phyloP scores from a whole-genome alignment of 2,113 vertebrate species.

The Heliornis fulica region DNA sequence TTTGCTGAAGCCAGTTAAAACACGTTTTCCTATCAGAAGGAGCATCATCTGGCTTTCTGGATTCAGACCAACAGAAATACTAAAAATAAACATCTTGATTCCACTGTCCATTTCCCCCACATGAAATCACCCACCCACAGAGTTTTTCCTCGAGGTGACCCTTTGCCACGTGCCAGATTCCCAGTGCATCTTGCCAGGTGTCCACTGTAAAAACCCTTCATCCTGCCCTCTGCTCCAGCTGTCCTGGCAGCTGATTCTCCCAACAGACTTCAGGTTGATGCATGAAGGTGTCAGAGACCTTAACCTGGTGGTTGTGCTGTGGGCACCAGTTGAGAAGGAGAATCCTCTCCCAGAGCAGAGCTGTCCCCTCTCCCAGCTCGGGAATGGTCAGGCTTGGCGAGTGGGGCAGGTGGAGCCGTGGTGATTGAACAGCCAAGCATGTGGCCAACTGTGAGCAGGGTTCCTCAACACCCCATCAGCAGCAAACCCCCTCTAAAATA shows the following conservation, averaged over 20 bases:
- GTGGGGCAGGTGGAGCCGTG: not conserved
- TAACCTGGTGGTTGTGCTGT: rapidly evolving
- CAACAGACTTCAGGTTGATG: not conserved
- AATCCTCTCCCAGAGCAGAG: not conserved
- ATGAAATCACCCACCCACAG: not conserved
- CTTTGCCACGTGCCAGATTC: not conserved
- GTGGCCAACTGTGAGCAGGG: not conserved
- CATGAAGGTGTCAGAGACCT: no score
- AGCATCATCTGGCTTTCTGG: constrained; percentile 1
- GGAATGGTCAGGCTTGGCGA: not conserved
- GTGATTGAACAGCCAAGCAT: not conserved
- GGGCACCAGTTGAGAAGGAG: not conserved
- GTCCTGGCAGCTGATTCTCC: not conserved
- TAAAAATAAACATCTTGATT: not conserved
- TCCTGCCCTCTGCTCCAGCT: not conserved
- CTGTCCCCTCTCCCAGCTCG: not conserved
- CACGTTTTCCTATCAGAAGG: not conserved
- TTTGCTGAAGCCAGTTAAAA: constrained; percentile 10
- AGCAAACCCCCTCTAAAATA: not conserved
- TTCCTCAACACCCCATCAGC: not conserved
- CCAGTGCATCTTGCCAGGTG: not conserved
- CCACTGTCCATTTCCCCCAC: not conserved
- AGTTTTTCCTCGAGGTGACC: rapidly evolving
- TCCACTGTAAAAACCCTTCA: not conserved
- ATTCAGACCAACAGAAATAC: not conserved